A percentile compares a stretch with the other conserved stretches of the same genome.
Conservation (phyloP, 2,113 vertebrate genomes). For the Mesembrinibis cayennensis region DNA sequence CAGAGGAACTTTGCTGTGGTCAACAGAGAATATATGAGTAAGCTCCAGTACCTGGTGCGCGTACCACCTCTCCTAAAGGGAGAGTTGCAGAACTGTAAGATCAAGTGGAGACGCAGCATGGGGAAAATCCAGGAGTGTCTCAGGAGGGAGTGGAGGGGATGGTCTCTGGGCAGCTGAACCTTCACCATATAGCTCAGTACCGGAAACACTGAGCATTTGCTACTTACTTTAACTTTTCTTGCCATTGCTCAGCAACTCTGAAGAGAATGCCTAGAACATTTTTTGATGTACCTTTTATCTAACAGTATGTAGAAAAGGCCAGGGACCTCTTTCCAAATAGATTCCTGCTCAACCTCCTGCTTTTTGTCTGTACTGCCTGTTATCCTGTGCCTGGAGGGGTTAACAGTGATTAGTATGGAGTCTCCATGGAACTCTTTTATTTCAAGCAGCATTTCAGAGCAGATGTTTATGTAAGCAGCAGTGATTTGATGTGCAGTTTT, state of each 20-base stretch:
- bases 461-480: neutral
- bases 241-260: neutral
- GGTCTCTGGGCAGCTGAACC: neutral
- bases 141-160: neutral
- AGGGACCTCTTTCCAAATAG: neutral
- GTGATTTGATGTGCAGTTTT: conserved; percentile 1
- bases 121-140: neutral
- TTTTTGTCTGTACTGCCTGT: neutral
- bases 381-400: neutral
- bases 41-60: neutral
- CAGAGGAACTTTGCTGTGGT: neutral
- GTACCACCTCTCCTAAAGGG: neutral
- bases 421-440: neutral
- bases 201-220: neutral
- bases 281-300: neutral
- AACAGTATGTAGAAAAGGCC: neutral
- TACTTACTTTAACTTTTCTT: neutral
- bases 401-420: neutral
- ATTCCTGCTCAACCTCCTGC: neutral
- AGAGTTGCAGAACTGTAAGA: neutral
- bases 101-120: accelerated
- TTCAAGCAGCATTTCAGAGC: neutral
- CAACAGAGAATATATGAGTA: neutral
- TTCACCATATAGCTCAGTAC: neutral
- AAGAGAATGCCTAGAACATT: neutral